These are phyloP conservation scores for Mormoops blainvillei DNA, from an alignment of 2,113 vertebrate genomes.

Conservation along the genomic window DNA sequence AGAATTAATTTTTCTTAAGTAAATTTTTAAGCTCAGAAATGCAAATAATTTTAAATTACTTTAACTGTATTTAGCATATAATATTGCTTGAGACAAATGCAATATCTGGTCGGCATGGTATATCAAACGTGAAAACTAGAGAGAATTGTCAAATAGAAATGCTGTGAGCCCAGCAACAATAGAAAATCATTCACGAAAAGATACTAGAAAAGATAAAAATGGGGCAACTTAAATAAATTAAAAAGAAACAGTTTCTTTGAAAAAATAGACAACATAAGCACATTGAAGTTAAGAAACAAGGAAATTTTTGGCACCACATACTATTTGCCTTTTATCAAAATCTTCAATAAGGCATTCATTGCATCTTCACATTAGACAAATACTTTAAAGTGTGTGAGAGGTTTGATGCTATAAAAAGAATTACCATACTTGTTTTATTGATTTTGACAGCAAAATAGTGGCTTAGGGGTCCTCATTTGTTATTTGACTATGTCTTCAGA, in stretches of 20 bases:
- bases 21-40: not conserved
- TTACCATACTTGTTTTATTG: not conserved
- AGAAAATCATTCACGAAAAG: not conserved
- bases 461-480: not conserved
- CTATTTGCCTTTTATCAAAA: not conserved
- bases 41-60: slow-evolving; percentile 35
- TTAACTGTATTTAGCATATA: not conserved
- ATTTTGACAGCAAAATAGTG: slow-evolving; percentile 13
- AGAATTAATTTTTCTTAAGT: not conserved
- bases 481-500: slow-evolving; percentile 21
- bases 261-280: not conserved
- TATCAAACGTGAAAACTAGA: not conserved
- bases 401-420: not conserved
- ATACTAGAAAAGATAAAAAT: not conserved
- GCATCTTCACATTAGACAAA: not conserved
- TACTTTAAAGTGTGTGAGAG: not conserved
- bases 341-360: not conserved
- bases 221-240: not conserved
- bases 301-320: not conserved
- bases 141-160: not conserved
- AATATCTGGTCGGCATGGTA: not conserved
- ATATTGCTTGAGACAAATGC: not conserved
- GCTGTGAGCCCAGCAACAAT: not conserved
- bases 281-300: not conserved
- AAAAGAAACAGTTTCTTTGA: not conserved